A percentile compares a stretch with the other conserved stretches of the same genome.
Conservation (phyloP, 2,797 vertebrate genomes). For the Pristis pectinata region DNA sequence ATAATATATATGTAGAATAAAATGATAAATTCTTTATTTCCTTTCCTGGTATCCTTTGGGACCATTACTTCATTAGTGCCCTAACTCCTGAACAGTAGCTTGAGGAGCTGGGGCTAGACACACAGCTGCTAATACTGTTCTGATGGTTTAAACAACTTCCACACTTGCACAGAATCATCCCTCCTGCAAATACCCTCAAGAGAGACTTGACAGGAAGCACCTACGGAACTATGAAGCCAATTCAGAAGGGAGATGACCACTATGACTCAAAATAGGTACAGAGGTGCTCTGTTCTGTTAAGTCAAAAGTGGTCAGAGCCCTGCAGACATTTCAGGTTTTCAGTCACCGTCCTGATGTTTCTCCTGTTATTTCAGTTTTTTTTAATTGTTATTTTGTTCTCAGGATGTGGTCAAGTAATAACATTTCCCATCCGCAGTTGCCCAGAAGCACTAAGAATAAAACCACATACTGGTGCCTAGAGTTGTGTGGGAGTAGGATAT, state of each 20-base stretch:
- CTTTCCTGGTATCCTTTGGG: not conserved
- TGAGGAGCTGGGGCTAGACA: not conserved
- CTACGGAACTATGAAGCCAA: not conserved
- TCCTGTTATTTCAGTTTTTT: not conserved
- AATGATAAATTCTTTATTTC: not conserved
- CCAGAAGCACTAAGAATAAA: not conserved
- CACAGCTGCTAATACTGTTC: not conserved
- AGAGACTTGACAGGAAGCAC: conserved; percentile 13
- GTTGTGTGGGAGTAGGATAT: not conserved
- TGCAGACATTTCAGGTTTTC: not conserved
- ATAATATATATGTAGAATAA: not conserved
- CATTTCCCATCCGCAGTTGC: not conserved
- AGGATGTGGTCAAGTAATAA: conserved; percentile 30
- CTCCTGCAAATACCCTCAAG: conserved; percentile 18
- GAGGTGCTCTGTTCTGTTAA: conserved; percentile 30
- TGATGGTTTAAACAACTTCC: not conserved
- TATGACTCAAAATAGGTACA: not conserved
- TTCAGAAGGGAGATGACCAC: not conserved
- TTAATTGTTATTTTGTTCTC: conserved; percentile 12
- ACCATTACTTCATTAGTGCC: not conserved
- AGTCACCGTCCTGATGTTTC: not conserved
- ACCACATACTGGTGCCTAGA: not conserved
- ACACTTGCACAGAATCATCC: not conserved
- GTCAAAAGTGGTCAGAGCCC: not conserved
- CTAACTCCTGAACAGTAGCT: not conserved